A percentile compares a stretch with the other conserved stretches of the same genome.
Evolutionary conservation across 37 sponge, comb jelly and placozoan genomes (phyloP).

Genomic region (Petrosia ficiformis): DNA sequence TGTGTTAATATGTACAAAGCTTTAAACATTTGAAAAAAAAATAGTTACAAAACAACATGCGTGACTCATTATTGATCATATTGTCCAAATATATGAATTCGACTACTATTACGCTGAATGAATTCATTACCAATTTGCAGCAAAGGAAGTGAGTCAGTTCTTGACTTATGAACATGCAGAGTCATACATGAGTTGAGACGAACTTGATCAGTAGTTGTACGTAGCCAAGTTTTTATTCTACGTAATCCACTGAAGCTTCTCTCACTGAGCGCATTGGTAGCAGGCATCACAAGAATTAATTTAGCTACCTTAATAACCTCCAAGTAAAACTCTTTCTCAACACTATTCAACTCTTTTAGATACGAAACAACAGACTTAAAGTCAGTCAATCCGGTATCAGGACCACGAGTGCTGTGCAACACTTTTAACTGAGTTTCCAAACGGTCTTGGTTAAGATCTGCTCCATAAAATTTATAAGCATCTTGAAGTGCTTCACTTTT

Average conservation of each 20-base stretch:
- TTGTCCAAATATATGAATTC: constrained; percentile 4
- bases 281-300: constrained; percentile 49
- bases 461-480: constrained; percentile 23
- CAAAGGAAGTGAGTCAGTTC: constrained; percentile 27
- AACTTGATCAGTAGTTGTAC: constrained; percentile 28
- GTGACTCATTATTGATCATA: no score
- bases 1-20: no score
- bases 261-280: constrained; percentile 57
- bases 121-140: constrained; percentile 39
- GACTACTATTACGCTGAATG: constrained; percentile 10
- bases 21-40: no score
- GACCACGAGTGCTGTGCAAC: not conserved
- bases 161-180: constrained; percentile 54
- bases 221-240: constrained; percentile 49
- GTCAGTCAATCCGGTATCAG: not conserved
- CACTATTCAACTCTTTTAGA: constrained; percentile 18
- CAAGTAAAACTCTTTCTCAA: constrained; percentile 11
- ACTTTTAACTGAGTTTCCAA: constrained; percentile 31
- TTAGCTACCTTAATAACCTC: constrained; percentile 45
- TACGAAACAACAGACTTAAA: constrained; percentile 19
- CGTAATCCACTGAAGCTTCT: constrained; percentile 47
- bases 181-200: constrained; percentile 45
- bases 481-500: not conserved
- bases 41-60: no score
- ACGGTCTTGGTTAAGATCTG: constrained; percentile 14